Evolutionary conservation across 2,888 invertebrate genomes (phyloP).

Genomic region (Parnassius glacialis): DNA sequence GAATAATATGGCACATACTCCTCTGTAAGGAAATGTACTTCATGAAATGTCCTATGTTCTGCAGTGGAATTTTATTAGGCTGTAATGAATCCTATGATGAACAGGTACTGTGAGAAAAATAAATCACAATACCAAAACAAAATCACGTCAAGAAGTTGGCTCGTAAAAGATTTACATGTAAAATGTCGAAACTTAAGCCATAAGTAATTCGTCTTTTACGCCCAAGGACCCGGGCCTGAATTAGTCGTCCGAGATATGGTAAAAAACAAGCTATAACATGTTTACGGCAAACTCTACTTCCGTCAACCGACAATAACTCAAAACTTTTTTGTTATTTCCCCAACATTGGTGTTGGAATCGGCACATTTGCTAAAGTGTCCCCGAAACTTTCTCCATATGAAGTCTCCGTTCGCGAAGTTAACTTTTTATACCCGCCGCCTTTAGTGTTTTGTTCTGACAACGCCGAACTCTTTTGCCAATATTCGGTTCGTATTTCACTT

Average conservation of each 20-base stretch:
- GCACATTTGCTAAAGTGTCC: constrained; percentile 68
- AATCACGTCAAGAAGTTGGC: constrained; percentile 2
- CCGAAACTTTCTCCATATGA: constrained; percentile 64
- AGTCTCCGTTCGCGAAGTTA: constrained; percentile 48
- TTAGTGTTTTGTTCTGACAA: constrained; percentile 38
- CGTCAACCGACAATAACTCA: constrained; percentile 48
- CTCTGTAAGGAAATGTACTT: no score
- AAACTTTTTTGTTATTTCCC: constrained; percentile 68
- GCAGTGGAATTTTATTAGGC: background rate
- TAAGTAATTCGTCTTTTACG: constrained; percentile 14
- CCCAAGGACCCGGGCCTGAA: constrained; percentile 27
- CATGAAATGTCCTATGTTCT: no score
- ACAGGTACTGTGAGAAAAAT: background rate
- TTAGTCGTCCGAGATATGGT: constrained; percentile 51
- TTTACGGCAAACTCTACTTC: constrained; percentile 47
- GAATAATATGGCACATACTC: no score
- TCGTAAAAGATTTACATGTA: constrained; percentile 16
- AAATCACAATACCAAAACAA: constrained; percentile 3
- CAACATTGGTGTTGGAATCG: constrained; percentile 56
- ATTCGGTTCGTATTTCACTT: constrained; percentile 13
- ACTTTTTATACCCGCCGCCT: constrained; percentile 57
- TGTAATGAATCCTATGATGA: background rate
- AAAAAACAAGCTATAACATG: constrained; percentile 66
- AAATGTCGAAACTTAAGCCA: constrained; percentile 19
- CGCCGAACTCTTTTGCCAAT: constrained; percentile 4